phyloP scores from a whole-genome alignment of 35 echinoderm and acorn worm genomes.

The Stichopus chloronotus region DNA sequence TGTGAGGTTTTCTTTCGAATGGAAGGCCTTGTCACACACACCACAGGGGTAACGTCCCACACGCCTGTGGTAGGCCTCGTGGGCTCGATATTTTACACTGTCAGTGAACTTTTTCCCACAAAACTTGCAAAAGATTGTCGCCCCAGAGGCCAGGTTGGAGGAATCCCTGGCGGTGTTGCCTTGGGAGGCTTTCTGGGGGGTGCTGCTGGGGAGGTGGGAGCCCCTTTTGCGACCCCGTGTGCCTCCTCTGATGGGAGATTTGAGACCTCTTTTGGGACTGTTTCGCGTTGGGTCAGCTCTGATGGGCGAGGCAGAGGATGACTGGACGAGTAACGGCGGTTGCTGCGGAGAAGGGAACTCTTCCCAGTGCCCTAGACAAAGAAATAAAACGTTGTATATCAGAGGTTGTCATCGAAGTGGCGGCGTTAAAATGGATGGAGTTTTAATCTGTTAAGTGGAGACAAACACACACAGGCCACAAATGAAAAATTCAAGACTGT shows the following conservation, averaged over 20 bases:
- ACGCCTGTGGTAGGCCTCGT: slow-evolving; percentile 19
- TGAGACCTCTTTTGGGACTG: neutral
- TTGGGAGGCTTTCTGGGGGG: neutral
- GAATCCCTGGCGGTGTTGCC: neutral
- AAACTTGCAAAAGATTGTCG: slow-evolving; percentile 5
- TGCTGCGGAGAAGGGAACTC: neutral
- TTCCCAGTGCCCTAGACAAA: neutral
- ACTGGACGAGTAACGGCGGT: neutral
- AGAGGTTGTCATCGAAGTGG: neutral
- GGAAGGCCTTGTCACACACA: slow-evolving; percentile 20
- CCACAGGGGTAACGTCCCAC: slow-evolving; percentile 17
- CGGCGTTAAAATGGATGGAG: too few relatives aligned
- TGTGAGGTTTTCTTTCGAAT: neutral
- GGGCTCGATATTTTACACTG: neutral
- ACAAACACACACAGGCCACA: too few relatives aligned
- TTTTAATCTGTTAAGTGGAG: too few relatives aligned
- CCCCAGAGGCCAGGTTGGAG: neutral
- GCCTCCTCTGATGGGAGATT: neutral
- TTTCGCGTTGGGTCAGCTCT: neutral
- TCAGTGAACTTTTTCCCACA: slow-evolving; percentile 51
- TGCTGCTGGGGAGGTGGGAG: neutral
- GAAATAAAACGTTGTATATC: slow-evolving; percentile 1
- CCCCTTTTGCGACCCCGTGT: neutral
- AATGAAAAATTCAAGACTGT: too few relatives aligned
- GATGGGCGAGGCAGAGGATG: neutral